Percentiles rank a stretch among this genome's conserved stretches.
phyloP scores from a whole-genome alignment of 2,888 invertebrate genomes.

The Atrina japonica region DNA sequence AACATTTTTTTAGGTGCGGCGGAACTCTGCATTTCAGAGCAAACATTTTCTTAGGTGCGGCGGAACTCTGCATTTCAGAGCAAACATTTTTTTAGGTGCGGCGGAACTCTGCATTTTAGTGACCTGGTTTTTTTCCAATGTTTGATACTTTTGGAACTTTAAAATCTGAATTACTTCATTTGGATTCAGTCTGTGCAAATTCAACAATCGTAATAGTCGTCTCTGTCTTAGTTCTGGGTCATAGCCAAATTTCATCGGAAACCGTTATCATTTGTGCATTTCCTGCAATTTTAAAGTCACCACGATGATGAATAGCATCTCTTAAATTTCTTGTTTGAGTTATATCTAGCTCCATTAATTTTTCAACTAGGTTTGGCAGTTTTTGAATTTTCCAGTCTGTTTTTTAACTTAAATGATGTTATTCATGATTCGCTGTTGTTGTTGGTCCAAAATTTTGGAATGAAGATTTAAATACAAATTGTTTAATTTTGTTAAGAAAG shows the following conservation, averaged over 20 bases:
- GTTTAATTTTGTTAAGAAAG: no score
- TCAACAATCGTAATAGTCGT: slow-evolving; percentile 7
- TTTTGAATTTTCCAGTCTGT: slow-evolving; percentile 18
- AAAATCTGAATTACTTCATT: background rate
- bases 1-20: no score
- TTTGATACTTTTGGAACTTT: slow-evolving; percentile 4
- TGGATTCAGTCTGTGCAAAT: background rate
- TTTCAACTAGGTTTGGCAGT: slow-evolving; percentile 2
- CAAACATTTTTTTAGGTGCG: no score
- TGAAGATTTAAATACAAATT: background rate
- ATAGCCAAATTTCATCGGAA: slow-evolving; percentile 5
- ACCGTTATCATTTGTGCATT: background rate
- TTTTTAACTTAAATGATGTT: slow-evolving; percentile 13
- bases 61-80: no score
- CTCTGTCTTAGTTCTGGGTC: slow-evolving; percentile 2
- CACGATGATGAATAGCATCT: slow-evolving; percentile 2
- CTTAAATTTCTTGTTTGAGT: background rate
- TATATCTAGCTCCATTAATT: background rate
- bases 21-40: no score
- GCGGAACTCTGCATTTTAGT: no score
- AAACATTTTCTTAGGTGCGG: no score
- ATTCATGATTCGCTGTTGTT: slow-evolving; percentile 26
- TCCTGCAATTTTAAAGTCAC: background rate
- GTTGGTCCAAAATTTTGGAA: slow-evolving; percentile 17
- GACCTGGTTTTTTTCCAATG: slow-evolving; percentile 6